phyloP scores from a whole-genome alignment of 2,797 vertebrate species.

The Diceros bicornis region DNA sequence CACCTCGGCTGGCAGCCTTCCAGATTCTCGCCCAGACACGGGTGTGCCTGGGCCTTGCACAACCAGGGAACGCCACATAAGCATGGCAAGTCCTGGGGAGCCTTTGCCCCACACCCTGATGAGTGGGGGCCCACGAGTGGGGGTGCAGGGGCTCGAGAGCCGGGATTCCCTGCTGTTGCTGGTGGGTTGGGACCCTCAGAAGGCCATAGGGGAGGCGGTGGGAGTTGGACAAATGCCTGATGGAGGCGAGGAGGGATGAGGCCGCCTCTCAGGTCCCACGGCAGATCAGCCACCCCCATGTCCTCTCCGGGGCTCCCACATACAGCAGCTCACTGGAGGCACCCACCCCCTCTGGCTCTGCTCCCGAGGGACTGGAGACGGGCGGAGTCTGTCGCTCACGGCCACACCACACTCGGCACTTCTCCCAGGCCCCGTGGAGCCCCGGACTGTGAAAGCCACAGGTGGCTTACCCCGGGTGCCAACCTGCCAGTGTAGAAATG shows the following conservation, averaged over 20 bases:
- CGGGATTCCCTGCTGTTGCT: not conserved
- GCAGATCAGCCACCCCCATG: not conserved
- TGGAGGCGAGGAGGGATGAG: not conserved
- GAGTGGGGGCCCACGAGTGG: not conserved
- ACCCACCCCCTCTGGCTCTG: accelerated
- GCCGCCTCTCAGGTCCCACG: accelerated
- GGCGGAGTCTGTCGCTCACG: not conserved
- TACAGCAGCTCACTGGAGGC: accelerated
- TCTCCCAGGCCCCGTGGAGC: not conserved
- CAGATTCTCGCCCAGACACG: conserved; percentile 49
- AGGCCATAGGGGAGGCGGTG: too few species aligned
- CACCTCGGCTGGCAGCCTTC: not conserved
- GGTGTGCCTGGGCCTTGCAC: conserved; percentile 72
- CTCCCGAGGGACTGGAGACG: not conserved
- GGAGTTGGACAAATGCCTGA: accelerated
- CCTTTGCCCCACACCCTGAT: not conserved
- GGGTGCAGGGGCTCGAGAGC: accelerated
- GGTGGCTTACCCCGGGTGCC: not conserved
- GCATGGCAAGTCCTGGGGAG: not conserved
- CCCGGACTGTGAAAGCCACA: not conserved
- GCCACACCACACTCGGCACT: not conserved
- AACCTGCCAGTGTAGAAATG: not conserved
- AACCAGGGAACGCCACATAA: not conserved
- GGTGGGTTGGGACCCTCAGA: not conserved
- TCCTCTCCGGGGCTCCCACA: accelerated